Base-by-base conservation (phyloP, 2,888 invertebrate genomes). In the Ochlodes sylvanus region DNA sequence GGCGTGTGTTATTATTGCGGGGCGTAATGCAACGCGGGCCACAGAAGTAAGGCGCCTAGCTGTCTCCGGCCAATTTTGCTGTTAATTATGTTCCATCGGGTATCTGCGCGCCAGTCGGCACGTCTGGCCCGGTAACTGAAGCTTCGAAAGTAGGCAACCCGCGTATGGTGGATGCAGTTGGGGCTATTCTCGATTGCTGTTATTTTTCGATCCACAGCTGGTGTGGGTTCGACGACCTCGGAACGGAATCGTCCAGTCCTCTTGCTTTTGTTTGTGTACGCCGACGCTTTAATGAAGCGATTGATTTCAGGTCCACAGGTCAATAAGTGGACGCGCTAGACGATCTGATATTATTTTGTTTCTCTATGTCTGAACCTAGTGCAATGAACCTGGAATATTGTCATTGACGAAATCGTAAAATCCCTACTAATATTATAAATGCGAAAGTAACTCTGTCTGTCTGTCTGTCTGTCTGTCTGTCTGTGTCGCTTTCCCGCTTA, bases 11-110 rank as follows among this genome's bases (percentile, higher is more conserved):
- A 87, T 89, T 88, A 90, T 87, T 88, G 86, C 87, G 87, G 84
- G 79, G 85, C 79, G 86, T 84, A 85, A 84, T 86, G 84, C 87
- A 83, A 83, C 81, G 75, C 81, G 82, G 82, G 82, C 81, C 80
- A 79, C 81, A 88, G 81, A 90, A 90, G 91, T 91, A 89, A 90
- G 89, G 85, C 91, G 88, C 75, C 86, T 91, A 90, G 90, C 91
- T 91, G 91, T 91, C 90, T 90, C 86, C 81, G 86, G 79, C 79
- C 88, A 90, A 88, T 91, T 90, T 90, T 76, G 83, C 86, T 83
- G 85, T 86, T 91, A 89, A 91, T 91, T 89, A 90, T 86, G 80
- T 87, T 81, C 83, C 80, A 85, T 81, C 82, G 84, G 77, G 77
- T 82, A 83, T 81, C 81, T 86, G 85, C 74, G 78, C 84, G 79